Percentiles rank a stretch among this genome's conserved stretches.
Conservation (phyloP, 2,113 vertebrate genomes). For the Himantopus leucocephalus region DNA sequence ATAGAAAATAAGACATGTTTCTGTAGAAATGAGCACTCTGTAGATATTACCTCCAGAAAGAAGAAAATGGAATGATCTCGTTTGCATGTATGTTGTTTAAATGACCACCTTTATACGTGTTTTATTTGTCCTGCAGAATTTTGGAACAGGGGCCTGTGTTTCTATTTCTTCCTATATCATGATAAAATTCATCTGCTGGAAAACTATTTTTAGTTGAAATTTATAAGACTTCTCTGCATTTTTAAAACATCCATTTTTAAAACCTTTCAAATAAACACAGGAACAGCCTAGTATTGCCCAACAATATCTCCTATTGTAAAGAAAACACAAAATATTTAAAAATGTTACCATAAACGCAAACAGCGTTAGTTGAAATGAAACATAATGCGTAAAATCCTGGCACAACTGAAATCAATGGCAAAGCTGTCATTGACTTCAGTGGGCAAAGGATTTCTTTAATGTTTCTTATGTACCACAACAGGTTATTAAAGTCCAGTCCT, state of each 20-base stretch:
- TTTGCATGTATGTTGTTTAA: background rate
- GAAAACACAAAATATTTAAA: background rate
- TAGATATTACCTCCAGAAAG: background rate
- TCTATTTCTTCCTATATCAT: background rate
- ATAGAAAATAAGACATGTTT: background rate
- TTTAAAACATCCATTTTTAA: background rate
- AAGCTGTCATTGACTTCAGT: background rate
- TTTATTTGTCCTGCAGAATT: background rate
- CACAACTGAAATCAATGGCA: background rate
- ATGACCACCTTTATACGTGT: background rate
- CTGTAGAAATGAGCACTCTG: background rate
- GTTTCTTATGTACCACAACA: background rate
- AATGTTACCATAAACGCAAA: background rate
- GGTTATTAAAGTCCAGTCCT: background rate
- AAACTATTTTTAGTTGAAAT: background rate
- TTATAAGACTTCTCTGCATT: background rate
- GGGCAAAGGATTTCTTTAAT: background rate
- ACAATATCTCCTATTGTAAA: background rate
- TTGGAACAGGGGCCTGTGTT: background rate
- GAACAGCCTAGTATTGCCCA: background rate
- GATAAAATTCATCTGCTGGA: background rate
- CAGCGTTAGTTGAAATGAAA: background rate
- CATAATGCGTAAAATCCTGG: background rate
- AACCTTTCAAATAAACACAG: background rate
- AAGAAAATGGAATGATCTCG: background rate